Evolutionary conservation across 2,797 vertebrate species (phyloP).

Genomic region (Argyrosomus regius): DNA sequence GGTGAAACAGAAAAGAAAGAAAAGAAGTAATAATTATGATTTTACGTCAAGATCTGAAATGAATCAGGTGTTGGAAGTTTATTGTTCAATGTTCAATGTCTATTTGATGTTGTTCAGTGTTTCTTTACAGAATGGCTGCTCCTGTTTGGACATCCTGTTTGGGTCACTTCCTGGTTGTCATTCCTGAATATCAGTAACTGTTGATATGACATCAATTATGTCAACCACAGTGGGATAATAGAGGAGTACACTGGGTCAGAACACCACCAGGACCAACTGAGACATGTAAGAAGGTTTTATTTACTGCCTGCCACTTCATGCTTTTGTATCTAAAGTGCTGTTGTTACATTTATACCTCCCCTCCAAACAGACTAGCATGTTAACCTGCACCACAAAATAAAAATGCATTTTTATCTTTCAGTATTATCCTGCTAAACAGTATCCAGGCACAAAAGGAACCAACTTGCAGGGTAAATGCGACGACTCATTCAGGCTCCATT

Average conservation of each 20-base stretch:
- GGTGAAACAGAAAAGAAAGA: background rate
- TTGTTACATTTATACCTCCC: slow-evolving; percentile 32
- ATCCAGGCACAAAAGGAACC: slow-evolving; percentile 70
- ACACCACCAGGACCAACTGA: slow-evolving; percentile 5
- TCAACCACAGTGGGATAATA: background rate
- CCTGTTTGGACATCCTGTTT: background rate
- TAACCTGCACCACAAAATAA: slow-evolving; percentile 58
- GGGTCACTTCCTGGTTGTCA: slow-evolving; percentile 18
- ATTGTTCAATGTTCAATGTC: background rate
- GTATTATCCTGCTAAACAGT: slow-evolving; percentile 69
- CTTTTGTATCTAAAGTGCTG: slow-evolving; percentile 9
- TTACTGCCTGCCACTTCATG: slow-evolving; percentile 8
- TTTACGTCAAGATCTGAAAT: background rate
- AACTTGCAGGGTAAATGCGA: slow-evolving; percentile 76
- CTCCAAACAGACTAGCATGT: slow-evolving; percentile 25
- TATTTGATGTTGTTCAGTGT: background rate
- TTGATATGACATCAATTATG: background rate
- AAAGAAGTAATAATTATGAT: background rate
- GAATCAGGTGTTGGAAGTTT: background rate
- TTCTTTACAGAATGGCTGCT: background rate
- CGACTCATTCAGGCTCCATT: slow-evolving; percentile 75
- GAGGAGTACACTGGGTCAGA: background rate
- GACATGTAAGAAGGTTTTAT: slow-evolving; percentile 8
- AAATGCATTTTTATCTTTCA: slow-evolving; percentile 68
- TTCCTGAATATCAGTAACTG: background rate